Evolutionary conservation across 2,797 vertebrate genomes (phyloP).

Genomic region (Eulemur rubriventer): DNA sequence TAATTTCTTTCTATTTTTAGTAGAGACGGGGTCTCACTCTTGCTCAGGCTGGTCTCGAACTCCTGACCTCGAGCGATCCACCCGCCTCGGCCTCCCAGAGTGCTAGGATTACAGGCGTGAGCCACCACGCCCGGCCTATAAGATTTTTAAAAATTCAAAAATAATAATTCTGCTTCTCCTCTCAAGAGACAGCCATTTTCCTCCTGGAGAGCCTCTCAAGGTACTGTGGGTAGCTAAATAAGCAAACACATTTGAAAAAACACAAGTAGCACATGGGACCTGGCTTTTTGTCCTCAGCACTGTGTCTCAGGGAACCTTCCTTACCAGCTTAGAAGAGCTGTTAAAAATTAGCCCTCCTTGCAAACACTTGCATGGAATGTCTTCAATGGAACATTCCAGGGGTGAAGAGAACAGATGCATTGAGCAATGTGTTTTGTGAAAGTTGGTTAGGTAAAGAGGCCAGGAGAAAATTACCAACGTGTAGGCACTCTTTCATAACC

Average conservation of each 20-base stretch:
- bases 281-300: background rate
- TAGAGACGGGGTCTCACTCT: no score
- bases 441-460: background rate
- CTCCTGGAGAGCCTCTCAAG: background rate
- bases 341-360: background rate
- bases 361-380: background rate
- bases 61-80: no score
- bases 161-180: background rate
- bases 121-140: no score
- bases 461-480: background rate
- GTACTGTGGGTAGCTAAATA: background rate
- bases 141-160: background rate
- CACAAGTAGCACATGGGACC: background rate
- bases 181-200: background rate
- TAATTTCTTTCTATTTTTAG: no score
- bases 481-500: background rate
- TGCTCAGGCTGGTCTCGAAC: no score
- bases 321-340: no score
- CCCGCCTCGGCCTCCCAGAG: no score
- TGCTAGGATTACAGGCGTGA: no score
- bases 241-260: background rate
- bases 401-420: background rate
- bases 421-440: background rate
- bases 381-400: background rate
- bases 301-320: background rate